Percentiles rank a stretch among this genome's conserved stretches.
These are phyloP conservation scores for Pungitius pungitius DNA, from an alignment of 2,113 vertebrate genomes.

Conservation along the genomic window DNA sequence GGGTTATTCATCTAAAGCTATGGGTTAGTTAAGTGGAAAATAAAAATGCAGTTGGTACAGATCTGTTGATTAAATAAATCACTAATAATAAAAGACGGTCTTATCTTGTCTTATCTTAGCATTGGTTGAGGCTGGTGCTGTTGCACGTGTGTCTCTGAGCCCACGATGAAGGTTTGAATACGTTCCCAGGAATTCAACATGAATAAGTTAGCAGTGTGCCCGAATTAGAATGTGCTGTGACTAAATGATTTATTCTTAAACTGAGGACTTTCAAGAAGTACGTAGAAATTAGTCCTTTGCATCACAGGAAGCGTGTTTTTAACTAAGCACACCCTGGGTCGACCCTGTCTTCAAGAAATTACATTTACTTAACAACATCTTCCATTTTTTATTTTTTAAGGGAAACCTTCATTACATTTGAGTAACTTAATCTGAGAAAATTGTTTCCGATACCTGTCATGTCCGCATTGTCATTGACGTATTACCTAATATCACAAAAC, in stretches of 20 bases:
- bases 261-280: not conserved
- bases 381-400: too few relatives aligned
- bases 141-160: conserved; percentile 8
- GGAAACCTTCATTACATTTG: too few relatives aligned
- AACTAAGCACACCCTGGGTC: not conserved
- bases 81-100: too few relatives aligned
- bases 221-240: not conserved
- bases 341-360: not conserved
- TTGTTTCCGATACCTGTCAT: too few relatives aligned
- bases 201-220: conserved; percentile 19
- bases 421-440: too few relatives aligned
- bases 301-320: not conserved
- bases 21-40: too few relatives aligned
- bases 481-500: too few relatives aligned
- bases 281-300: not conserved
- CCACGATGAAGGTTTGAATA: conserved; percentile 7
- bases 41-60: too few relatives aligned
- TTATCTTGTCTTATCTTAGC: too few relatives aligned
- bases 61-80: not conserved
- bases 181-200: not conserved
- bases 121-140: not conserved
- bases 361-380: not conserved
- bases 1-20: too few relatives aligned
- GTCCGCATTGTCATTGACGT: too few relatives aligned
- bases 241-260: not conserved